Evolutionary conservation across 2,797 vertebrate species (phyloP).

Genomic region (Helostoma temminkii): DNA sequence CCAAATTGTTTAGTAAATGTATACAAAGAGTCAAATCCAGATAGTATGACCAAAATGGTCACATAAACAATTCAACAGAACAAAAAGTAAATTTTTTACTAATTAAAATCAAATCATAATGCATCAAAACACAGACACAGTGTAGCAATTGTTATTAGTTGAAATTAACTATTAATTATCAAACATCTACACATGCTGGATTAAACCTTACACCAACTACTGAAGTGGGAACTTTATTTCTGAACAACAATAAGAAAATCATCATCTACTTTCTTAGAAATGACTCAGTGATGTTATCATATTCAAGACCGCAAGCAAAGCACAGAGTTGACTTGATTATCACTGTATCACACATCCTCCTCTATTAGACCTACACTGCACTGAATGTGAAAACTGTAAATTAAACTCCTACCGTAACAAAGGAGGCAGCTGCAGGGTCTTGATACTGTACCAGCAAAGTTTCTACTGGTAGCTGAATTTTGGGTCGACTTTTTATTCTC

Average conservation of each 20-base stretch:
- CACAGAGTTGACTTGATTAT: background rate
- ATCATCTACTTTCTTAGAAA: background rate
- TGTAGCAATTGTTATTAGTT: too few species aligned
- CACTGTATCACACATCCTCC: background rate
- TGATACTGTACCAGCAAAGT: slow-evolving; percentile 97
- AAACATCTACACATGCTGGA: too few species aligned
- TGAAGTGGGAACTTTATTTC: background rate
- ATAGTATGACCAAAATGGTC: background rate
- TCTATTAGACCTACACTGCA: background rate
- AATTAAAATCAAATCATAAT: too few species aligned
- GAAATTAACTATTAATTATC: too few species aligned
- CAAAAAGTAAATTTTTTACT: too few species aligned
- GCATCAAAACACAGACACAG: too few species aligned
- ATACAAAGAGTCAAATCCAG: slow-evolving; percentile 1
- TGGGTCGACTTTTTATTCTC: slow-evolving; percentile 97
- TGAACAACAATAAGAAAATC: background rate
- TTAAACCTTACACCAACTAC: too few species aligned
- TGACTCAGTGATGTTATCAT: background rate
- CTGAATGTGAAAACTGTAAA: background rate
- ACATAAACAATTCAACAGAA: background rate
- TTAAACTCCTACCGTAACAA: slow-evolving; percentile 90
- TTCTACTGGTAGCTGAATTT: slow-evolving; percentile 98
- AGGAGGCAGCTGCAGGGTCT: slow-evolving; percentile 96
- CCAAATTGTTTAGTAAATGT: background rate
- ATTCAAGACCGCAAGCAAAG: background rate